Conservation (phyloP, 2,888 invertebrate species). For the Pollenia angustigena region DNA sequence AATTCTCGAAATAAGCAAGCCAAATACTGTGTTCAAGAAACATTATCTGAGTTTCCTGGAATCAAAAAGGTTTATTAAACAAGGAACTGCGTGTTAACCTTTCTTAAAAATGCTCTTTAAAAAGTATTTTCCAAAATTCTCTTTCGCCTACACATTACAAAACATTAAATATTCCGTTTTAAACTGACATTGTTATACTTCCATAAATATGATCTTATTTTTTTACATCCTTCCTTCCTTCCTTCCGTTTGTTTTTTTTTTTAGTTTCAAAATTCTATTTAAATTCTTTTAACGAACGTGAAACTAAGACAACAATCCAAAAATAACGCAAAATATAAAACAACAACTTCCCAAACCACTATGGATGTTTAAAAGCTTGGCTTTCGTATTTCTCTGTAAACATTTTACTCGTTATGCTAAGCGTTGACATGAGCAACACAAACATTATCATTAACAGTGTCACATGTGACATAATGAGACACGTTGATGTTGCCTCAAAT, state of each 20-base stretch:
- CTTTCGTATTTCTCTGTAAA: conserved; percentile 25
- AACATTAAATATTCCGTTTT: conserved; percentile 10
- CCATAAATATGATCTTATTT: conserved; percentile 2
- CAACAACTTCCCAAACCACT: conserved; percentile 12
- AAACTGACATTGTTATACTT: background rate
- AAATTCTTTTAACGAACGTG: background rate
- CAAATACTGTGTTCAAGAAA: too few relatives aligned
- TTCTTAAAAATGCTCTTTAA: too few relatives aligned
- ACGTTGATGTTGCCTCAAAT: conserved; percentile 76
- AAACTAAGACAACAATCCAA: conserved; percentile 1
- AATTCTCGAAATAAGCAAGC: too few relatives aligned
- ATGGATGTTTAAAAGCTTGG: conserved; percentile 43
- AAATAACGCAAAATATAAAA: background rate
- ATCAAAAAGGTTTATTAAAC: too few relatives aligned
- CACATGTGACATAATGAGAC: conserved; percentile 83
- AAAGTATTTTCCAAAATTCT: background rate
- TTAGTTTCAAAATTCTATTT: background rate
- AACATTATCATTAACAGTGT: conserved; percentile 83
- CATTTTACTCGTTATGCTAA: conserved; percentile 68
- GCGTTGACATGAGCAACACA: conserved; percentile 75
- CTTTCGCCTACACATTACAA: background rate
- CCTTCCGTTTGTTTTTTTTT: too few relatives aligned
- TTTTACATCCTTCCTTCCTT: background rate
- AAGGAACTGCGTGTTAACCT: too few relatives aligned
- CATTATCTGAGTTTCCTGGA: too few relatives aligned